Base-by-base conservation (phyloP, 2,797 vertebrate species). In the Buphagus erythrorhynchus region DNA sequence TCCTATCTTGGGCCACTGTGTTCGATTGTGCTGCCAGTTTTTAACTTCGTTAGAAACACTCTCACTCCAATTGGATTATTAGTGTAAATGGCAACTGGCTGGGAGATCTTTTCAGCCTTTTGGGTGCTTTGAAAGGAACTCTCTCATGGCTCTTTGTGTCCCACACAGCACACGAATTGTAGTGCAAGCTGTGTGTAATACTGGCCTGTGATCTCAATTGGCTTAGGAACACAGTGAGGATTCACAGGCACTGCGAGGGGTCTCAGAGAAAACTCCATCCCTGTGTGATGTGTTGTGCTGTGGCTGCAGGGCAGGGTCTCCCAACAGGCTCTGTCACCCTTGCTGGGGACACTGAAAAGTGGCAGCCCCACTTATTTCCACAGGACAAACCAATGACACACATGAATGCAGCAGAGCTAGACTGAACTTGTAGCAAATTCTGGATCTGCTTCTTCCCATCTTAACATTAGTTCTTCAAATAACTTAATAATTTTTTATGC, bases 401-500 rank as follows among this genome's bases (percentile, higher is more conserved):
- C 5, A 1, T 20, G 49, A 46, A 58, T 33, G 46, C n/a, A 77
- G 35, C 33, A 58, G 68, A 54, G 16, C 13, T 18, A 48, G 77
- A 51, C 40, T 66, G 68, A 93, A 48, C 46, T 58, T 14, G 19
- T 38, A 49, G 42, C 10, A 43, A 66, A 69, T 73, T 78, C 75
- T 35, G 40, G 31, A 57, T 91, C 62, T 62, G 26, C 19, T 83
- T 36, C 49, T 95, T 86, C 33, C 18, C 2, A 0, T 57, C 11
- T 76, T 88, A 85, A 74, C 66, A 84, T 86, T 1, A 75, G 26
- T 66, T 93, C 63, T 90, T 83, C 76, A 81, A 57, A 76, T 69
- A 96, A 84, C 78, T 92, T 73, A 14, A 1, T 86, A 5, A 33
- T 74, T 96, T 96, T 95, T 90, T 35, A 55, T 76, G 96, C 96